Percentiles rank a stretch among this genome's conserved stretches.
phyloP scores from a whole-genome alignment of 2,797 vertebrate genomes.

The Gallinago stenura region DNA sequence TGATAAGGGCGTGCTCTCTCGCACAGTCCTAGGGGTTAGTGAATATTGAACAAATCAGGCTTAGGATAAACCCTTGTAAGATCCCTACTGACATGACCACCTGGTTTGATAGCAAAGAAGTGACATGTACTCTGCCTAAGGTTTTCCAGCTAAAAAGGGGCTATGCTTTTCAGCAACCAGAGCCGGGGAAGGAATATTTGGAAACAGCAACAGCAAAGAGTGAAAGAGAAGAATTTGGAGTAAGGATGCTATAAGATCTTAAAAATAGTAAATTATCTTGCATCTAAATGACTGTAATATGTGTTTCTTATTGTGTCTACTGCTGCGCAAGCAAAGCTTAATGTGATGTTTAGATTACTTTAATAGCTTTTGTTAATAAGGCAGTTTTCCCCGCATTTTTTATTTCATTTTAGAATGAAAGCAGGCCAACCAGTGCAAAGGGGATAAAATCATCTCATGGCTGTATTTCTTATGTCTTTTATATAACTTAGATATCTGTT shows the following conservation, averaged over 20 bases:
- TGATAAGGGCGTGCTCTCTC: background rate
- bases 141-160: background rate
- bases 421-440: constrained; percentile 44
- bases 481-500: background rate
- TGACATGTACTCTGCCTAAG: background rate
- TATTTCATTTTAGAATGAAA: constrained; percentile 69
- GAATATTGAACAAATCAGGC: constrained; percentile 13
- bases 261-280: constrained; percentile 76
- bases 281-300: constrained; percentile 76
- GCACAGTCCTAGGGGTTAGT: background rate
- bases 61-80: background rate
- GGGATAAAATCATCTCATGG: constrained; percentile 37
- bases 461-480: constrained; percentile 36
- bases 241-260: constrained; percentile 54
- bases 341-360: constrained; percentile 78
- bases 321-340: constrained; percentile 78
- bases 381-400: constrained; percentile 62
- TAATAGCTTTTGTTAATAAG: constrained; percentile 80
- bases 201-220: background rate
- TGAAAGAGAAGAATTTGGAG: constrained; percentile 19
- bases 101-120: background rate
- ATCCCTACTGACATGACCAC: background rate
- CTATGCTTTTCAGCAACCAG: background rate
- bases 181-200: background rate
- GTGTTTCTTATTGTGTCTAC: constrained; percentile 75